phyloP scores from a whole-genome alignment of 2,113 vertebrate species.

The Pipa parva region DNA sequence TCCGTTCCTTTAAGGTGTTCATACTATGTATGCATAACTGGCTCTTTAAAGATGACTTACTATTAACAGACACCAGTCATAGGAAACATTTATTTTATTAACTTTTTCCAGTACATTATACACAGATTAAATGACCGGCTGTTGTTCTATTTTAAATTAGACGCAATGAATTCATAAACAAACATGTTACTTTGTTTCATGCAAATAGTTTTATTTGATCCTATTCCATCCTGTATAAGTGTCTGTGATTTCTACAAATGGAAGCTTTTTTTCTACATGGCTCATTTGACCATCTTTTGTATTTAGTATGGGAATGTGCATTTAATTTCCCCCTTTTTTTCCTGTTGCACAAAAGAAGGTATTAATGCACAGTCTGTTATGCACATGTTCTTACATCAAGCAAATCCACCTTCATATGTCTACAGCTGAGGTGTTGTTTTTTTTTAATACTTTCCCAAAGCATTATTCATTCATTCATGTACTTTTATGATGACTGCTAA shows the following conservation, averaged over 20 bases:
- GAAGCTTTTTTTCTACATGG: slow-evolving; percentile 11
- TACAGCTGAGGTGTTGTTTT: not conserved
- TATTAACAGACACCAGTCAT: not conserved
- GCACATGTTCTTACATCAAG: not conserved
- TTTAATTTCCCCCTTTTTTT: not conserved
- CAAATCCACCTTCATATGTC: not conserved
- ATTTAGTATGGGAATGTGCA: not conserved
- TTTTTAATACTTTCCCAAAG: not conserved
- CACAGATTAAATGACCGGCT: not conserved
- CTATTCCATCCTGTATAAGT: not conserved
- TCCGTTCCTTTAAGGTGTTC: too few species aligned
- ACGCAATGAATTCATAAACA: not conserved
- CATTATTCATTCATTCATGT: not conserved
- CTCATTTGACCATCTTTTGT: slow-evolving; percentile 12
- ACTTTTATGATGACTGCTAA: not conserved
- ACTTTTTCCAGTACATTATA: not conserved
- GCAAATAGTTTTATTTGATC: not conserved
- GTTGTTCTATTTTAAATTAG: not conserved
- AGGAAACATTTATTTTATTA: not conserved
- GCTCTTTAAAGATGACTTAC: not conserved
- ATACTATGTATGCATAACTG: too few species aligned
- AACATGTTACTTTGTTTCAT: not conserved
- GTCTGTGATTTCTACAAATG: not conserved
- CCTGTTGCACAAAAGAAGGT: not conserved
- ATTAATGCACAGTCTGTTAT: not conserved